phyloP scores from a whole-genome alignment of 2,113 vertebrate species.

The Phoxinus phoxinus region DNA sequence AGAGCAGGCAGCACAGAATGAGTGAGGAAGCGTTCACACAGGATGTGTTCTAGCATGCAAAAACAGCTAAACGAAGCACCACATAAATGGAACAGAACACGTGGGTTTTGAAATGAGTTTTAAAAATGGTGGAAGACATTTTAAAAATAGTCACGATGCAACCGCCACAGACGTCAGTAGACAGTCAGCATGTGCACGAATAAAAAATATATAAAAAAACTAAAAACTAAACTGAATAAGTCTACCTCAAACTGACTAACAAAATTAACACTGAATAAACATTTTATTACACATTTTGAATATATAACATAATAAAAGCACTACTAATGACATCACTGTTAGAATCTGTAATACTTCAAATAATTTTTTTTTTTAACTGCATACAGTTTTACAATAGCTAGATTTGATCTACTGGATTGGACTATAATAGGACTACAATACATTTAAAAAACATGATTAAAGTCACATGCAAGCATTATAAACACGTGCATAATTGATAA shows the following conservation, averaged over 20 bases:
- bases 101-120: background rate
- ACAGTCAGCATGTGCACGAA: background rate
- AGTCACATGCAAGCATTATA: background rate
- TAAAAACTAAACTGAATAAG: background rate
- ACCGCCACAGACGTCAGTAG: background rate
- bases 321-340: background rate
- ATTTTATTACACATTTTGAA: background rate
- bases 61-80: background rate
- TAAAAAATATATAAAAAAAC: background rate
- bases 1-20: background rate
- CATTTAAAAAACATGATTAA: background rate
- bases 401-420: background rate
- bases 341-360: background rate
- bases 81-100: background rate
- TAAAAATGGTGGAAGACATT: background rate
- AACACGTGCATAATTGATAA: slow-evolving; percentile 21
- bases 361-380: background rate
- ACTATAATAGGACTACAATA: no score
- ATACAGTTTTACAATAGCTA: background rate
- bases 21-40: background rate
- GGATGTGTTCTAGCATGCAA: background rate
- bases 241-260: background rate
- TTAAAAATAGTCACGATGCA: background rate
- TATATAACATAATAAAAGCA: background rate
- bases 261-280: no score